Conservation (phyloP, 2,113 vertebrate genomes). For the Cranoglanis bouderius region DNA sequence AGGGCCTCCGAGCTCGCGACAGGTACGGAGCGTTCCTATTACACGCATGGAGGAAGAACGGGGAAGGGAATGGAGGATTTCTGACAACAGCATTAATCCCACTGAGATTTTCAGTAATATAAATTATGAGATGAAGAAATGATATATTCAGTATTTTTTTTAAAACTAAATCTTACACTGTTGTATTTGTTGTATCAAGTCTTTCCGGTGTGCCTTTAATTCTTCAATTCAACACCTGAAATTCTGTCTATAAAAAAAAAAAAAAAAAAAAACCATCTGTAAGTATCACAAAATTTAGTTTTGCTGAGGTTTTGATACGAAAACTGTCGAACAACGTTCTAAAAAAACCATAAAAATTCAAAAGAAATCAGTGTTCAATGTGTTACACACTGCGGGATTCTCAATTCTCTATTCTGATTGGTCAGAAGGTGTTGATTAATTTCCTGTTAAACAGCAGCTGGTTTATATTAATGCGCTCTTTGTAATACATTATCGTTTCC, state of each 20-base stretch:
- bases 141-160: background rate
- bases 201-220: no score
- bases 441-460: background rate
- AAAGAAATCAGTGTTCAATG: no score
- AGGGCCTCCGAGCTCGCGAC: constrained; percentile 88
- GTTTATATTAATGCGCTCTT: background rate
- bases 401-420: background rate
- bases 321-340: no score
- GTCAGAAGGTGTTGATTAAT: background rate
- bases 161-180: background rate
- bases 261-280: background rate
- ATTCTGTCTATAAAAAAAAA: no score
- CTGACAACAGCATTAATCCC: background rate
- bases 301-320: no score
- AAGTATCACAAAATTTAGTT: no score
- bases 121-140: background rate
- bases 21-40: constrained; percentile 74
- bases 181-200: no score
- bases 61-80: background rate
- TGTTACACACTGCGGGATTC: background rate
- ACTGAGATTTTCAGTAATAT: background rate
- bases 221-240: no score
- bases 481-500: background rate
- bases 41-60: background rate
- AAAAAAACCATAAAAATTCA: no score